A percentile compares a stretch with the other conserved stretches of the same genome.
These are phyloP conservation scores for Meandrina meandrites DNA, from an alignment of 92 coral and sea anemone species.

Conservation along the genomic window DNA sequence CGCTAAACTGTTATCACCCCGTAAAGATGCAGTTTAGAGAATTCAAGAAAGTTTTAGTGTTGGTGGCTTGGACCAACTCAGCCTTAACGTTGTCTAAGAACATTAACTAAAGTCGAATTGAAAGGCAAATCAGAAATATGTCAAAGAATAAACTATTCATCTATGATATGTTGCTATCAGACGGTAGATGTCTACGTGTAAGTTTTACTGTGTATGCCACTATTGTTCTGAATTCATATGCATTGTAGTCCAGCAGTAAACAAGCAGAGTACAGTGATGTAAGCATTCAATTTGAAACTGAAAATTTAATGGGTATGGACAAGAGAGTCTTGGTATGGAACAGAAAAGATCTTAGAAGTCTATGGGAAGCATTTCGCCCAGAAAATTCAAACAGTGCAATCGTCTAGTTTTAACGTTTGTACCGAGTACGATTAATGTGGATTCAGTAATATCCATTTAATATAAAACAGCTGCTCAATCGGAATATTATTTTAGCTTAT, in stretches of 20 bases:
- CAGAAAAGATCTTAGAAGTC: no score
- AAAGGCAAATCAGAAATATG: background rate
- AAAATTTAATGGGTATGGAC: no score
- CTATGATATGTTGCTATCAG: background rate
- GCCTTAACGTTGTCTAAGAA: no score
- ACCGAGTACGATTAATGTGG: background rate
- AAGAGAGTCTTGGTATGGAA: no score
- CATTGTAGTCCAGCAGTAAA: no score
- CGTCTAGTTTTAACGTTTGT: no score
- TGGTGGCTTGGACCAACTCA: background rate
- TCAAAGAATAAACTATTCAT: background rate
- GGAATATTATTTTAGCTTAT: background rate
- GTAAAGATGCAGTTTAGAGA: background rate
- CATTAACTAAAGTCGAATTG: background rate
- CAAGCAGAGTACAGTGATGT: background rate
- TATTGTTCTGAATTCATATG: background rate
- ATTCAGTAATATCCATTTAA: background rate
- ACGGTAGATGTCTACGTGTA: background rate
- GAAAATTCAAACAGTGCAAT: no score
- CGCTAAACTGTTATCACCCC: background rate
- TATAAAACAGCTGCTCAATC: background rate
- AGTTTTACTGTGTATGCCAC: background rate
- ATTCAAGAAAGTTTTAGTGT: background rate
- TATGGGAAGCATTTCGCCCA: no score
- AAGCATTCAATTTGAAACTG: no score